phyloP scores from a whole-genome alignment of 2,113 vertebrate species.

The Hepsetus odoe region DNA sequence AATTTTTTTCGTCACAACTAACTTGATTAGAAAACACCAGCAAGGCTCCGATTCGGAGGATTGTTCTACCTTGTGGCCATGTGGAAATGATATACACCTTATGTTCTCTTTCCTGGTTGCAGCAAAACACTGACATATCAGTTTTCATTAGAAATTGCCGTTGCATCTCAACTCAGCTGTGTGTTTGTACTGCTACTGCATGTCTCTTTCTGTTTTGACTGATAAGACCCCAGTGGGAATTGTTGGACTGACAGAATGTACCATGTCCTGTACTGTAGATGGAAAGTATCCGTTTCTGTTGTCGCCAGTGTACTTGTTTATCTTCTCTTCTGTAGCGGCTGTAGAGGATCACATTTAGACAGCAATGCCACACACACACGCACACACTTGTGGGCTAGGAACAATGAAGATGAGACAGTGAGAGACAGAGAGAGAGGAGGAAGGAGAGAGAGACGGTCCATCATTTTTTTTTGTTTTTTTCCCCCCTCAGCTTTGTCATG shows the following conservation, averaged over 20 bases:
- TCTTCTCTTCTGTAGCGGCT: background rate
- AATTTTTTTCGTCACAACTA: too few relatives aligned
- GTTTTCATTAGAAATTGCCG: background rate
- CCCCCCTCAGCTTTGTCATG: too few relatives aligned
- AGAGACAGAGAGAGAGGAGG: too few relatives aligned
- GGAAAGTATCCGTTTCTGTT: background rate
- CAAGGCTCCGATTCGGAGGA: too few relatives aligned
- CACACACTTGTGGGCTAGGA: background rate
- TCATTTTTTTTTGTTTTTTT: too few relatives aligned
- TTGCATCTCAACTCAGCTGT: conserved; percentile 1
- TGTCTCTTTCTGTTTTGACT: conserved; percentile 4
- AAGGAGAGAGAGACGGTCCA: too few relatives aligned
- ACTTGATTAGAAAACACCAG: too few relatives aligned
- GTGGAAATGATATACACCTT: background rate
- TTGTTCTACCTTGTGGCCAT: too few relatives aligned
- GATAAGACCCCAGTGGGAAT: conserved; percentile 10
- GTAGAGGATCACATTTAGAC: conserved; percentile 3
- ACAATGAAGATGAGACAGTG: background rate
- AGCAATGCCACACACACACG: conserved; percentile 1
- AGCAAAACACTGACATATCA: background rate
- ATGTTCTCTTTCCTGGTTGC: too few relatives aligned
- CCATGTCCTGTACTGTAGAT: background rate
- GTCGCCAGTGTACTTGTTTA: background rate
- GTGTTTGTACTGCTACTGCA: conserved; percentile 7
- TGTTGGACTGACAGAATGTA: background rate